Evolutionary conservation across 2,113 vertebrate genomes (phyloP).

Genomic region (Salvator merianae): DNA sequence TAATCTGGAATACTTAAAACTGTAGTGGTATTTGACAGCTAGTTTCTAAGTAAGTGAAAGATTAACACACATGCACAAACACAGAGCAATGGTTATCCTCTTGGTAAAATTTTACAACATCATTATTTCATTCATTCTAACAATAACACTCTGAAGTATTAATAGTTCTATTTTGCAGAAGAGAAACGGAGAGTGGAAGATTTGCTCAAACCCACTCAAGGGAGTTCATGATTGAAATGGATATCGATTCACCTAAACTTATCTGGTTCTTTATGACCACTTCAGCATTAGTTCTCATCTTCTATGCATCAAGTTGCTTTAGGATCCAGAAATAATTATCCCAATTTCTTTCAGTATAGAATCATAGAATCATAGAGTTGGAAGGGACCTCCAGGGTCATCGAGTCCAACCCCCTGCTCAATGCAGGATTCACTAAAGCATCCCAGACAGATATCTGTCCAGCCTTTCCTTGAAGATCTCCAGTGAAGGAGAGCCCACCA

Average conservation of each 20-base stretch:
- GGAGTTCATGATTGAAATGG: not conserved
- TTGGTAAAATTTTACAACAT: not conserved
- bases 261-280: not conserved
- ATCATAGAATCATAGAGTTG: not conserved
- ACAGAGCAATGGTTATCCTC: not conserved
- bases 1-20: constrained; percentile 41
- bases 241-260: not conserved
- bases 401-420: too few species aligned
- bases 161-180: not conserved
- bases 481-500: too few species aligned
- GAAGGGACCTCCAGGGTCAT: too few species aligned
- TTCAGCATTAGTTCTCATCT: not conserved
- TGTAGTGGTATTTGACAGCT: constrained; percentile 34
- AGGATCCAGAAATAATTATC: not conserved
- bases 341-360: not conserved
- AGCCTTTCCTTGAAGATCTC: too few species aligned
- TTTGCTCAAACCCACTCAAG: not conserved
- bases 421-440: too few species aligned
- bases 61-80: constrained; percentile 26
- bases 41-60: constrained; percentile 44
- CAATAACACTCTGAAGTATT: not conserved
- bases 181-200: not conserved
- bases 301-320: not conserved
- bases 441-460: too few species aligned
- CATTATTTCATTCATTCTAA: not conserved